A percentile compares a stretch with the other conserved stretches of the same genome.
Evolutionary conservation across 2,113 vertebrate species (phyloP).

Genomic region (Echinops telfairi): DNA sequence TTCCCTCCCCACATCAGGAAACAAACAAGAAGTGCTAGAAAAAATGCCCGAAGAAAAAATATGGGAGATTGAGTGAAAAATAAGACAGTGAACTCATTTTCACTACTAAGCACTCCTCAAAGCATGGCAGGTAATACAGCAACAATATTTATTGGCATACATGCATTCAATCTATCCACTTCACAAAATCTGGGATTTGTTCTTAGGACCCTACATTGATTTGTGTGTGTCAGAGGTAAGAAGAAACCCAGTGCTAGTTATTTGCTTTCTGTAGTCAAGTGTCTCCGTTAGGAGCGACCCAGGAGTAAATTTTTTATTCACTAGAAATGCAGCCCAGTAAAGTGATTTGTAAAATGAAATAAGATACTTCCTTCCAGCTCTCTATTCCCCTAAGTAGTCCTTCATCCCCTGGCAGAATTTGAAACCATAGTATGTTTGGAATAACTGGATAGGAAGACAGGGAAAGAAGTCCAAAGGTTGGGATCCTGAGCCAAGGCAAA

Average conservation of each 20-base stretch:
- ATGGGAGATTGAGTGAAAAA: not conserved
- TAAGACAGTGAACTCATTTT: not conserved
- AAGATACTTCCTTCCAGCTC: not conserved
- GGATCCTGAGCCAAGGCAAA: not conserved
- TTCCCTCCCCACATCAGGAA: not conserved
- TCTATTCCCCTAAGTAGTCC: slow-evolving; percentile 34
- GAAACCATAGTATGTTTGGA: slow-evolving; percentile 53
- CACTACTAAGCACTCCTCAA: not conserved
- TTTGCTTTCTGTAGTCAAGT: slow-evolving; percentile 34
- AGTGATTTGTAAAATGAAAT: slow-evolving; percentile 54
- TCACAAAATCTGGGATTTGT: slow-evolving; percentile 54
- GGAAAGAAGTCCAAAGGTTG: slow-evolving; percentile 5
- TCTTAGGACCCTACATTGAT: slow-evolving; percentile 36
- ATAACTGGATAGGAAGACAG: slow-evolving; percentile 6
- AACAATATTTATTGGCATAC: slow-evolving; percentile 43
- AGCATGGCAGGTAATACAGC: not conserved
- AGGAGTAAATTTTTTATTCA: slow-evolving; percentile 11
- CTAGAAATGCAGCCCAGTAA: not conserved
- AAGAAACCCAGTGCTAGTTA: not conserved
- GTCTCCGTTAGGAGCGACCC: not conserved
- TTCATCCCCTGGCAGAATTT: slow-evolving; percentile 48
- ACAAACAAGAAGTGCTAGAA: not conserved
- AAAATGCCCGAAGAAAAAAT: not conserved
- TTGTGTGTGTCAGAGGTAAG: not conserved
- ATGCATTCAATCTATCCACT: not conserved